Conservation (phyloP, 2,113 vertebrate species). For the Crotalus viridis region DNA sequence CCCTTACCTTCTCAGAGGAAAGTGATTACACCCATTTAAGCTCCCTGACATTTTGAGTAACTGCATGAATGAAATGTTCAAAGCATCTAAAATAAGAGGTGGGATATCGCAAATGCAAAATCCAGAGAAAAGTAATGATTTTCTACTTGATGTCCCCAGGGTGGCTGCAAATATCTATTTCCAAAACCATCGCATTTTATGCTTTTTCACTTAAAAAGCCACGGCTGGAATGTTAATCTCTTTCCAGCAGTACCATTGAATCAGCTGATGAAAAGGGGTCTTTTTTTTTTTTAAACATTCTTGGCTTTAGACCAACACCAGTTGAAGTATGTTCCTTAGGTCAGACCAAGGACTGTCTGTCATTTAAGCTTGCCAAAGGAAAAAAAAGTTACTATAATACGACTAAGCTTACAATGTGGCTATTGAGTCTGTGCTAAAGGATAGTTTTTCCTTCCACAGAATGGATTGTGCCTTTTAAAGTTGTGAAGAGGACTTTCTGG, state of each 20-base stretch:
- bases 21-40: neutral
- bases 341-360: neutral
- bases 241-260: neutral
- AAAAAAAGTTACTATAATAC: neutral
- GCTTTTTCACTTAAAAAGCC: neutral
- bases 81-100: constrained; percentile 16
- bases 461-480: neutral
- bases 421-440: neutral
- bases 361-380: neutral
- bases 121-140: neutral
- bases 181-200: constrained; percentile 7
- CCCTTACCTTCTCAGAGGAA: neutral
- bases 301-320: neutral
- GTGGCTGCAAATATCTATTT: neutral
- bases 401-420: no score
- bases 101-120: neutral
- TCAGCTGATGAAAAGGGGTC: neutral
- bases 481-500: neutral
- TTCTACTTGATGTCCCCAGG: neutral
- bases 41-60: neutral
- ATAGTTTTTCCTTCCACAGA: neutral
- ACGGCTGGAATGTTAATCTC: neutral
- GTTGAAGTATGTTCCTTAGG: neutral
- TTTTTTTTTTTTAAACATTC: neutral
- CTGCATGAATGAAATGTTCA: constrained; percentile 2